Conservation (phyloP, 2,113 vertebrate species). For the Lates calcarifer region DNA sequence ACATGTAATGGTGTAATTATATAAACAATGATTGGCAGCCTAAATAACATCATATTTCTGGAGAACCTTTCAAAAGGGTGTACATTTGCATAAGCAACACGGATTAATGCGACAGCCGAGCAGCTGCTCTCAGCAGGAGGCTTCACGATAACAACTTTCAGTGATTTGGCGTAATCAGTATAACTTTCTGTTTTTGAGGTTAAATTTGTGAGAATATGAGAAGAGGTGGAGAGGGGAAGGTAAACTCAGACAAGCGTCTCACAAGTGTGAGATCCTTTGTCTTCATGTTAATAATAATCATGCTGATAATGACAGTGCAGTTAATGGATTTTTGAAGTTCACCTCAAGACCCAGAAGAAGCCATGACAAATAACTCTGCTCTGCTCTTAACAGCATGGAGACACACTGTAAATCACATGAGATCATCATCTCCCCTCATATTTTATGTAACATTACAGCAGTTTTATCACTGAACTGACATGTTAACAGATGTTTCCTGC, state of each 20-base stretch:
- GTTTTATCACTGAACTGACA: slow-evolving; percentile 15
- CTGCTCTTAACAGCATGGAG: neutral
- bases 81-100: slow-evolving; percentile 85
- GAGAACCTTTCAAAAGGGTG: slow-evolving; percentile 83
- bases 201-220: slow-evolving; percentile 57
- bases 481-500: neutral
- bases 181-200: slow-evolving; percentile 76
- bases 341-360: neutral
- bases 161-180: slow-evolving; percentile 85
- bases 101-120: slow-evolving; percentile 77
- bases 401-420: neutral
- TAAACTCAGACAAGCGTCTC: slow-evolving; percentile 27
- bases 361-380: neutral
- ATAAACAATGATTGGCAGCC: slow-evolving; percentile 85
- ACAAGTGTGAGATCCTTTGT: neutral
- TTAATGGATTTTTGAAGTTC: neutral
- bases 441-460: slow-evolving; percentile 18
- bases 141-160: slow-evolving; percentile 73
- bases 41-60: slow-evolving; percentile 80
- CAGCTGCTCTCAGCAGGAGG: slow-evolving; percentile 84
- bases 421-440: neutral
- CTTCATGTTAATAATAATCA: neutral
- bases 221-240: slow-evolving; percentile 18
- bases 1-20: slow-evolving; percentile 69
- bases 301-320: neutral